Evolutionary conservation across 2,888 invertebrate genomes (phyloP), one percentile per base, ranked within the genome.

Genomic region (Deladenus siricidicola): DNA sequence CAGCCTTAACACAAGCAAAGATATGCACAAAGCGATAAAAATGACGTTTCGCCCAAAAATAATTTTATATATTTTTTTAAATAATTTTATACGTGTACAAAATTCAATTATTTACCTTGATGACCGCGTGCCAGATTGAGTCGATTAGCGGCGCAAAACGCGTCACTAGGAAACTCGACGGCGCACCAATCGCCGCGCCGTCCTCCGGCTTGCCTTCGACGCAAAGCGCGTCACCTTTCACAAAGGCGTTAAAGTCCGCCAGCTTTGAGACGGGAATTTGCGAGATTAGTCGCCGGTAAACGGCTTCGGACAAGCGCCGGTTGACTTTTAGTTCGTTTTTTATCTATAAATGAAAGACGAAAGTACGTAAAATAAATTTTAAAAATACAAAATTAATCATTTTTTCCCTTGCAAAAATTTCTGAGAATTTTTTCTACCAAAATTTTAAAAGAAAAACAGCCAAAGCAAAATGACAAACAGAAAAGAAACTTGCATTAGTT

Each of bases 121-220:
- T 53, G 30, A 23, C 39, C 23, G 53, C 53, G 34, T 53, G 53
- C 53, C 53, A 53, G 1, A 53, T 23, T 4, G 53, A 39, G 53
- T 53, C 53, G 39, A 53, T 53, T 8, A 53, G 39, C 19, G 53
- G 53, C 8, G 53, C 53, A 23, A 53, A 53, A 3, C 53, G 29
- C 6, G 53, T 53, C 29, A 53, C 39, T 8, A 53, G 34, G n/a
- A 19, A 53, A 8, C 39, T 39, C 1, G 23, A 4, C 29, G 50
- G 50, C 39, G 29, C 6, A 6, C 47, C 21, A n/a, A 19, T 21
- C 6, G 6, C n/a, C 8, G 50, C 23, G 8, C 26, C 30, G 8
- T 50, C 28, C 3, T 24, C 6, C 8, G 6, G 8, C 8, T 34
- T 14, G 39, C 39, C 6, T 34, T 34, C 39, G 4, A 21, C 53